A percentile compares a stretch with the other conserved stretches of the same genome.
Conservation (phyloP, 2,888 invertebrate species). For the Polyommatus icarus region DNA sequence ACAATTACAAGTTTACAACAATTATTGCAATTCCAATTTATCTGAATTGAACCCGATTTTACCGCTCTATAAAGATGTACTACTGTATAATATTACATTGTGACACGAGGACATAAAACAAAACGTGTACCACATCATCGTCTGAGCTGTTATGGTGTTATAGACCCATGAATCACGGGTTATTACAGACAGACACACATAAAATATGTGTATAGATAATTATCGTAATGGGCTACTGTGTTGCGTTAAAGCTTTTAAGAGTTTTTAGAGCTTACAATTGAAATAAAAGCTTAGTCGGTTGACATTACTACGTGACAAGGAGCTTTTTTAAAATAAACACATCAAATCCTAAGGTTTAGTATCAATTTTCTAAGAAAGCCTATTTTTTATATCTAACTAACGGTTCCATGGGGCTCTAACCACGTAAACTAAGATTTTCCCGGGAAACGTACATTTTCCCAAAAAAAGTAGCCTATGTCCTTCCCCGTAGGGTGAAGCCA, state of each 20-base stretch:
- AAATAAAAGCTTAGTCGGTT: not conserved
- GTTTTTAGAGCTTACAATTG: not conserved
- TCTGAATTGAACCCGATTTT: not conserved
- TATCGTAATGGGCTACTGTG: not conserved
- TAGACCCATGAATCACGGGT: conserved; percentile 12
- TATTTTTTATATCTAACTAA: too few relatives aligned
- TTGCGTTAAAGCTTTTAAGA: not conserved
- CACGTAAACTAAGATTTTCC: too few relatives aligned
- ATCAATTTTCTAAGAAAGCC: too few relatives aligned
- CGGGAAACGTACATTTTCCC: too few relatives aligned
- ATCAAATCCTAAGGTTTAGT: too few relatives aligned
- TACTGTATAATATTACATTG: not conserved
- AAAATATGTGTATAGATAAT: not conserved
- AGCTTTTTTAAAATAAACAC: too few relatives aligned
- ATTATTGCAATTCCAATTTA: too few relatives aligned
- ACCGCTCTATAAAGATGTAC: not conserved
- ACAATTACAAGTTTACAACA: too few relatives aligned
- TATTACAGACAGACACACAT: conserved; percentile 5
- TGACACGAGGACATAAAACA: not conserved
- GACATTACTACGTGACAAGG: not conserved
- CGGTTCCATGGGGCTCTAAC: too few relatives aligned
- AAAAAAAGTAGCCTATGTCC: too few relatives aligned
- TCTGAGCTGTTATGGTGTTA: conserved; percentile 12
- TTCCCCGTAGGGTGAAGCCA: too few relatives aligned
- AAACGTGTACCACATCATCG: conserved; percentile 12